These are phyloP conservation scores for human (Homo sapiens) DNA, from an alignment of 2,113 vertebrate genomes.

Conservation along the genomic window GRCh38 chr12:76140001-76140500, in stretches of 20 bases:
- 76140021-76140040: too few species aligned
- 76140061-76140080: neutral
- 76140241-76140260: neutral
- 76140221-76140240: conserved; percentile 15
- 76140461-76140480: neutral
- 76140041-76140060: too few species aligned
- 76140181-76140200: neutral
- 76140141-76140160: conserved; percentile 26
- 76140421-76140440: neutral
- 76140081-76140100: neutral
- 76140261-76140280: neutral
- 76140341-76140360: neutral
- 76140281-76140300: too few species aligned
- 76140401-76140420: neutral
- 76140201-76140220: neutral
- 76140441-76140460: neutral
- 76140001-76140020: too few species aligned
- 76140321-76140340: neutral
- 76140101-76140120: neutral
- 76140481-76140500: neutral
- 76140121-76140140: neutral
- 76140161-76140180: neutral
- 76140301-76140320: neutral
- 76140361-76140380: neutral
- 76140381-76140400: neutral